A percentile compares a stretch with the other conserved stretches of the same genome.
These are phyloP conservation scores for Acanthosepion esculentum DNA, from an alignment of 2,888 invertebrate species.

Conservation along the genomic window DNA sequence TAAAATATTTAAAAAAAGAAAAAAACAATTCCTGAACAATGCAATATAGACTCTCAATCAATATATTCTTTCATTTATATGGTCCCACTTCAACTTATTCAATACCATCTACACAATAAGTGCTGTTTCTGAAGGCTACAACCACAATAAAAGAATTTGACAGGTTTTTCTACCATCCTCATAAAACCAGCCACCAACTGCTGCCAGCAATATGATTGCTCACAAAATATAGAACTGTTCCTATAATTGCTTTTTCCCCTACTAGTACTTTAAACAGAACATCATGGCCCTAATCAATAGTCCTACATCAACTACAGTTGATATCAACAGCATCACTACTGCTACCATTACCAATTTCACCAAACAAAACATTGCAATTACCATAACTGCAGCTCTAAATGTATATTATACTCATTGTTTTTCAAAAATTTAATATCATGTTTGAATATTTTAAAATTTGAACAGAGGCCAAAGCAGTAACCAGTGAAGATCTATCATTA, in stretches of 20 bases:
- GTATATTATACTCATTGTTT: neutral
- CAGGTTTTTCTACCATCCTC: neutral
- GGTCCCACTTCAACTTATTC: neutral
- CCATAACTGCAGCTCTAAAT: neutral
- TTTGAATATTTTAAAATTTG: neutral
- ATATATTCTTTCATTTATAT: too few species aligned
- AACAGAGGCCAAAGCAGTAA: neutral
- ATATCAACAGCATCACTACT: neutral
- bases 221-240: neutral
- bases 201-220: neutral
- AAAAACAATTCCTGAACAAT: too few species aligned
- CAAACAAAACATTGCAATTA: neutral
- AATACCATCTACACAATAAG: neutral
- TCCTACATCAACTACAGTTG: neutral
- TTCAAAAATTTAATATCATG: neutral
- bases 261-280: neutral
- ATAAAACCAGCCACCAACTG: neutral
- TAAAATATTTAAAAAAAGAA: too few species aligned
- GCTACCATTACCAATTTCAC: neutral
- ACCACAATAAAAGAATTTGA: neutral
- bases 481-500: neutral
- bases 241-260: neutral
- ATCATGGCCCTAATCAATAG: neutral
- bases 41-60: too few species aligned
- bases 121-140: neutral